Evolutionary conservation across 1,140 invertebrate genomes (phyloP).

Genomic region (Arctopsyche grandis): DNA sequence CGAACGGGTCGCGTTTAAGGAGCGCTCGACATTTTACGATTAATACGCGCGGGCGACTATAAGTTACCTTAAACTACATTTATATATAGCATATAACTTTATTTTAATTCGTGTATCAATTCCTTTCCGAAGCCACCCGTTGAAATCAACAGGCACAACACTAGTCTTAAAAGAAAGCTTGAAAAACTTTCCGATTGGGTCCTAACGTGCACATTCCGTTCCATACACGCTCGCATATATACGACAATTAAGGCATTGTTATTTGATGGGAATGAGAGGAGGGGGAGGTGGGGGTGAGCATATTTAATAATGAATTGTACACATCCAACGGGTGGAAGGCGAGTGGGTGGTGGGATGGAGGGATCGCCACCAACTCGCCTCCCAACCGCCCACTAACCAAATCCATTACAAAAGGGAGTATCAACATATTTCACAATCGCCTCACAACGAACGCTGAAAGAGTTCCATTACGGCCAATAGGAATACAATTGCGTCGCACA

Average conservation of each 20-base stretch:
- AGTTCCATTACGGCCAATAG: conserved; percentile 55
- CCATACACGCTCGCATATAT: background rate
- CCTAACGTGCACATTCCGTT: background rate
- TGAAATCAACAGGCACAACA: too few species aligned
- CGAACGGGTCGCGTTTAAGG: too few species aligned
- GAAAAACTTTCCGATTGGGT: background rate
- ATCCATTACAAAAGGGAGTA: conserved; percentile 55
- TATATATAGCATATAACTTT: too few species aligned
- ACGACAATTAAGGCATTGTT: conserved; percentile 51
- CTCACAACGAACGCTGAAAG: conserved; percentile 53
- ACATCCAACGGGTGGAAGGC: background rate
- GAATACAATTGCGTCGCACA: conserved; percentile 55
- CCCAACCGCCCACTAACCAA: conserved; percentile 46
- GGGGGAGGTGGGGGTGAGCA: conserved; percentile 20
- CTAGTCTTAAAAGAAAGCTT: too few species aligned
- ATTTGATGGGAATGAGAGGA: conserved; percentile 9
- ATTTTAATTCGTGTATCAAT: too few species aligned
- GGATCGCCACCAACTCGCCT: background rate
- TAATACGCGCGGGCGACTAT: too few species aligned
- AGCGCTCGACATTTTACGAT: too few species aligned
- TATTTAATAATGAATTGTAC: conserved; percentile 52
- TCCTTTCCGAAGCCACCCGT: too few species aligned
- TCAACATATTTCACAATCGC: conserved; percentile 55
- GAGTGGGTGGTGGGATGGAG: background rate
- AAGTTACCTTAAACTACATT: too few species aligned